phyloP scores from a whole-genome alignment of 2,797 vertebrate genomes.

The Cyclura pinguis region DNA sequence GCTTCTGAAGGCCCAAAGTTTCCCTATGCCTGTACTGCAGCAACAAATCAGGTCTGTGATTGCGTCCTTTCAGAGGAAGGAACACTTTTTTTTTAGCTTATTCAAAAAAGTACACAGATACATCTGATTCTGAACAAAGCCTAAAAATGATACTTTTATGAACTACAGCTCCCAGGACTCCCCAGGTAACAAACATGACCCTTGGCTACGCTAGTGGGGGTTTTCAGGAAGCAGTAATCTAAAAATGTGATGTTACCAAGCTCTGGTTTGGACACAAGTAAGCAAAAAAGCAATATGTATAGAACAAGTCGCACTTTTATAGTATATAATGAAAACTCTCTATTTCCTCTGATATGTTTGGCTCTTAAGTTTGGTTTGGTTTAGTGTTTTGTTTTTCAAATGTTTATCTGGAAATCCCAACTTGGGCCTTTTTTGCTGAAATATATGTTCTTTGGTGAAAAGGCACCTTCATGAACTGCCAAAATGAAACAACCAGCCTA shows the following conservation, averaged over 20 bases:
- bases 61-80: background rate
- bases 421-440: background rate
- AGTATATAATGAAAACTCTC: background rate
- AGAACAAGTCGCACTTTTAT: background rate
- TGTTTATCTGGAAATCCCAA: constrained; percentile 25
- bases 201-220: too few relatives aligned
- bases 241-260: too few relatives aligned
- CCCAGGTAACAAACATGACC: too few relatives aligned
- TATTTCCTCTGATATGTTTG: background rate
- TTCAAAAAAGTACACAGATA: background rate
- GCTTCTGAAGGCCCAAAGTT: too few relatives aligned
- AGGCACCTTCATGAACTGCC: constrained; percentile 3
- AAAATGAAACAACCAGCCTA: constrained; percentile 1
- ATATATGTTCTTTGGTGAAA: background rate
- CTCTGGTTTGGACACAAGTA: background rate
- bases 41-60: background rate
- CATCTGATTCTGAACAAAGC: background rate
- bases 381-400: background rate
- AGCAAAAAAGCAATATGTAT: background rate
- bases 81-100: background rate
- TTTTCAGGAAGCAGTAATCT: too few relatives aligned
- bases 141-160: too few relatives aligned
- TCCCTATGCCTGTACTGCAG: too few relatives aligned
- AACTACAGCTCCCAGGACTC: too few relatives aligned
- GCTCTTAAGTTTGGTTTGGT: background rate